Conservation (phyloP, 2,797 vertebrate genomes). For the Kryptolebias ocellatus region DNA sequence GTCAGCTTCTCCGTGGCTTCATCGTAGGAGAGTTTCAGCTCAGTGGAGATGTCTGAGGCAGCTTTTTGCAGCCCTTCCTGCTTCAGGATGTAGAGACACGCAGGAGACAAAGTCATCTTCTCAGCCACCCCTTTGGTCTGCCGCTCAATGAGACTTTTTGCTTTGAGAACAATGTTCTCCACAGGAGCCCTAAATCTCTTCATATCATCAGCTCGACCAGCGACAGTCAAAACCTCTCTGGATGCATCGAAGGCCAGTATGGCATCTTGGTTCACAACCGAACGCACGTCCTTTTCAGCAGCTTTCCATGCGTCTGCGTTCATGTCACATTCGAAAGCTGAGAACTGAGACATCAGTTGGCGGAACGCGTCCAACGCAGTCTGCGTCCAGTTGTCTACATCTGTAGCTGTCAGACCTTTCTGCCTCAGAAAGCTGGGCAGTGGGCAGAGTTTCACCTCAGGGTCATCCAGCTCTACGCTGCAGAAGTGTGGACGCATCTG, state of each 20-base stretch:
- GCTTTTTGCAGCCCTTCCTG: conserved; percentile 66
- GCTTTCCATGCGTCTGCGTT: conserved; percentile 73
- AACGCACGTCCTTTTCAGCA: conserved; percentile 64
- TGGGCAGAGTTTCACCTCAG: conserved; percentile 76
- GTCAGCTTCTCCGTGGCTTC: conserved; percentile 52
- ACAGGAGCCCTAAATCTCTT: conserved; percentile 61
- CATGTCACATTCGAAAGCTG: conserved; percentile 43
- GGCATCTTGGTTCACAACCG: conserved; percentile 54
- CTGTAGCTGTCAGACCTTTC: conserved; percentile 53
- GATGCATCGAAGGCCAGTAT: conserved; percentile 56
- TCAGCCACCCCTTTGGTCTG: conserved; percentile 72
- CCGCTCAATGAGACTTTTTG: conserved; percentile 68
- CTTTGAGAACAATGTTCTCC: conserved; percentile 58
- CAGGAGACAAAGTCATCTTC: conserved; percentile 60
- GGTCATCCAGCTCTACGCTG: conserved; percentile 67
- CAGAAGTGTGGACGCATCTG: conserved; percentile 81
- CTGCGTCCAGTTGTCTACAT: conserved; percentile 80
- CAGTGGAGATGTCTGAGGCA: conserved; percentile 55
- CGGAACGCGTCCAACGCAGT: conserved; percentile 63
- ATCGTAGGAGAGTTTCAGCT: conserved; percentile 74
- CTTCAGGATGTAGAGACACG: conserved; percentile 74
- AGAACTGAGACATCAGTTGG: conserved; percentile 72
- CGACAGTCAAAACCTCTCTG: conserved; percentile 67
- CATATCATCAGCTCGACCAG: conserved; percentile 76
- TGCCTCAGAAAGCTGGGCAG: conserved; percentile 72